phyloP scores from a whole-genome alignment of 2,888 invertebrate genomes.

The Agrypnus murinus region DNA sequence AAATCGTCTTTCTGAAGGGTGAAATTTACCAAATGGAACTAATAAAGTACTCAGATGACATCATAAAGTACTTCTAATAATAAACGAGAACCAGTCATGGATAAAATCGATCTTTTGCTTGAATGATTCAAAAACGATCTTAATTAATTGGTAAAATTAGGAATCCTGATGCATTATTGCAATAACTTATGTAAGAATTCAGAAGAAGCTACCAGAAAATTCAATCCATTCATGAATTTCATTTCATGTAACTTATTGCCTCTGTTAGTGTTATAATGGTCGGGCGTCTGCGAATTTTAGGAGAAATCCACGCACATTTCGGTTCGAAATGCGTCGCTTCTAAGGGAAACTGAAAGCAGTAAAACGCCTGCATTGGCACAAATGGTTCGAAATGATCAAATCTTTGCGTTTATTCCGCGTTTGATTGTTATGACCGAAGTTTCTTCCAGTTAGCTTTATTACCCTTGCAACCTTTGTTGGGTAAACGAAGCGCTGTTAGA shows the following conservation, averaged over 20 bases:
- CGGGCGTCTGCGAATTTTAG: slow-evolving; percentile 47
- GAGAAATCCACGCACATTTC: slow-evolving; percentile 42
- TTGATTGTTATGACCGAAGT: slow-evolving; percentile 66
- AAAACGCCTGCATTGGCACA: slow-evolving; percentile 67
- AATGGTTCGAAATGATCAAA: slow-evolving; percentile 69
- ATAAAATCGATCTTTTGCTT: slow-evolving; percentile 59
- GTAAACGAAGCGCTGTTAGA: slow-evolving; percentile 51
- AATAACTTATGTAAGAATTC: slow-evolving; percentile 53
- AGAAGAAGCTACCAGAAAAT: slow-evolving; percentile 53
- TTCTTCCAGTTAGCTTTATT: slow-evolving; percentile 63
- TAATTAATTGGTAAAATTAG: slow-evolving; percentile 61
- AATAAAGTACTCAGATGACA: slow-evolving; percentile 49
- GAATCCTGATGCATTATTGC: slow-evolving; percentile 46
- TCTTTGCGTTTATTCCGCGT: slow-evolving; percentile 67
- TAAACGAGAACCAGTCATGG: slow-evolving; percentile 56
- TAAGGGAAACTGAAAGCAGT: slow-evolving; percentile 55
- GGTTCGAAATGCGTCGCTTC: slow-evolving; percentile 47
- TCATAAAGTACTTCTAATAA: slow-evolving; percentile 50
- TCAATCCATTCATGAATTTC: slow-evolving; percentile 59
- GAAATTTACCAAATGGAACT: slow-evolving; percentile 44
- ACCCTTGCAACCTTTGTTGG: slow-evolving; percentile 54
- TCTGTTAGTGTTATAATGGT: slow-evolving; percentile 45
- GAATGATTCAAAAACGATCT: slow-evolving; percentile 54
- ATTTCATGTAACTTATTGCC: slow-evolving; percentile 58
- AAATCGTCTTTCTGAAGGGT: slow-evolving; percentile 37